Evolutionary conservation across 35 echinoderm and acorn worm species (phyloP), one percentile per base, ranked within the genome.

Genomic region (Lytechinus variegatus): DNA sequence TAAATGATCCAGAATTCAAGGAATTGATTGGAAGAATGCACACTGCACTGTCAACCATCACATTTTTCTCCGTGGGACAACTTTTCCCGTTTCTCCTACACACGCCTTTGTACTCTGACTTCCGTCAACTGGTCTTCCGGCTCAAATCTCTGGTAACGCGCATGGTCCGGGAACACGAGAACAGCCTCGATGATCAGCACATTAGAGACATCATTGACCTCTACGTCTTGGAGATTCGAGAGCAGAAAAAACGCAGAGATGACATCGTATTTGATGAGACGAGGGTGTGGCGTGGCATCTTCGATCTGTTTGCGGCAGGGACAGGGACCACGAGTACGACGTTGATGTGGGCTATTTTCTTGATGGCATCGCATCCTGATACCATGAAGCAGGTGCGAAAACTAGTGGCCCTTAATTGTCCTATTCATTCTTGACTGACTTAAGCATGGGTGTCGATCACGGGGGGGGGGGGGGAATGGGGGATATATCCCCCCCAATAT

Each of bases 191-290:
- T 52, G 52, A 86, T 7, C 53, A 87, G 8, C 71, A 95, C 21
- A 89, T 95, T n/a, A 54, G 71, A 7, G 95, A 95, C 52, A 88
- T 95, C 53, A 87, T 95, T 6, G 54, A 53, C 14, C 72, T 87
- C 44, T 95, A 95, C 86, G 6, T 95, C 52, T 93, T 93, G 91
- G 91, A 93, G 19, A 93, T 93, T 56, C 52, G 54, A 28, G n/a
- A 54, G 54, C 91, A 93, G 54, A 54, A 93, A 29, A 56, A 93
- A 56, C 27, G 91, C 27, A 54, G 91, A 11, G 91, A 93, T 29
- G 91, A 93, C 53, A 93, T 93, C 27, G 54, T 93, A 14, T 93
- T 93, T 54, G 54, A 93, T 54, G 54, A 93, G 53, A 29, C 28
- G 1, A 93, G n/a, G 12, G 91, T 21, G 12, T 93, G 91, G 91